Evolutionary conservation across 2,888 invertebrate species (phyloP).

Genomic region (Sclerodermus sp.): DNA sequence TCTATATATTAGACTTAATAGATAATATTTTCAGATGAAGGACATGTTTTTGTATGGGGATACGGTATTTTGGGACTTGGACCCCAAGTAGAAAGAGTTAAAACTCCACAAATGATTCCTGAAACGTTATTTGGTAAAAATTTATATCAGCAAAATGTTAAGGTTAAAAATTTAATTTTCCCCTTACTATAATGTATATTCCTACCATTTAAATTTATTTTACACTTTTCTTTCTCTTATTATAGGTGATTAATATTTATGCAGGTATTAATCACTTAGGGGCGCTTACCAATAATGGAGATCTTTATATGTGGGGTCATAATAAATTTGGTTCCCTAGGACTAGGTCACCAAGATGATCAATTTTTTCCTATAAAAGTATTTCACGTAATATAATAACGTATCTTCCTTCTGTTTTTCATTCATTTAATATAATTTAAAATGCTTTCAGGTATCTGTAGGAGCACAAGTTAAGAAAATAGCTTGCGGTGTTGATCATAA

Average conservation of each 20-base stretch:
- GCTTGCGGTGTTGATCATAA: conserved; percentile 86
- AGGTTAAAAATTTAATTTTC: conserved; percentile 25
- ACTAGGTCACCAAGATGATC: conserved; percentile 76
- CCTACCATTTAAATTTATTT: background rate
- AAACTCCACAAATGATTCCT: conserved; percentile 74
- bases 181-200: background rate
- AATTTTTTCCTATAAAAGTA: conserved; percentile 85
- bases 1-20: too few relatives aligned
- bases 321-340: conserved; percentile 85
- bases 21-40: conserved; percentile 65
- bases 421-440: background rate
- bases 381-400: conserved; percentile 4
- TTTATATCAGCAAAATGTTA: conserved; percentile 73
- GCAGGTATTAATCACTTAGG: conserved; percentile 78
- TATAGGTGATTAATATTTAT: conserved; percentile 61
- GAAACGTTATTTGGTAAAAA: conserved; percentile 82
- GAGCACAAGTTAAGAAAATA: conserved; percentile 74
- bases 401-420: too few relatives aligned
- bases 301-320: conserved; percentile 90
- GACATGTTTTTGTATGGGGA: conserved; percentile 91
- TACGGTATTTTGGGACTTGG: conserved; percentile 90
- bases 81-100: conserved; percentile 70
- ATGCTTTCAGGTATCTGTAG: conserved; percentile 68
- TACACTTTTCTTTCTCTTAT: background rate
- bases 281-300: conserved; percentile 80